These are phyloP conservation scores for Sycophila sp. DNA, from an alignment of 1,140 invertebrate genomes.

Conservation along the genomic window DNA sequence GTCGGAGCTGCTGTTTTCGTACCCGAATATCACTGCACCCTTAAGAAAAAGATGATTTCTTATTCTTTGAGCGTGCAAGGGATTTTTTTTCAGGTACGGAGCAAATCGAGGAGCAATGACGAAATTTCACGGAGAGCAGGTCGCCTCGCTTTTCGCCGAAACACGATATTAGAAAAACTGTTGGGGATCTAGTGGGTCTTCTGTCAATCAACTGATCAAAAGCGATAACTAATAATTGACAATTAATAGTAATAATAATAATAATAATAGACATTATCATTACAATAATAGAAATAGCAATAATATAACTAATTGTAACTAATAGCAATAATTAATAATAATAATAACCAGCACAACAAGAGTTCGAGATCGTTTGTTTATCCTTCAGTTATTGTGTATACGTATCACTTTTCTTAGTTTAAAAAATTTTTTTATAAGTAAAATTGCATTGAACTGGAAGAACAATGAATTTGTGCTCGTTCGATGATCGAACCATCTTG, in stretches of 20 bases:
- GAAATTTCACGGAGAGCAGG: constrained; percentile 45
- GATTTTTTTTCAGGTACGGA: too few relatives aligned
- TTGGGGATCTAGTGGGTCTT: constrained; percentile 25
- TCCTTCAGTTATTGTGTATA: too few relatives aligned
- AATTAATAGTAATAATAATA: constrained; percentile 49
- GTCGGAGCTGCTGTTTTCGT: too few relatives aligned
- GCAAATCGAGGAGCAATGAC: constrained; percentile 31
- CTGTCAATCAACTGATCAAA: constrained; percentile 46
- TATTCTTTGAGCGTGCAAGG: too few relatives aligned
- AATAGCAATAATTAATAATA: constrained; percentile 55
- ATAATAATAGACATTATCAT: constrained; percentile 44
- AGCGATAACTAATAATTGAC: constrained; percentile 57
- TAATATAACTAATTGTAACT: constrained; percentile 54
- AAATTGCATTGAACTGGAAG: constrained; percentile 1
- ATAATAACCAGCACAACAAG: constrained; percentile 47
- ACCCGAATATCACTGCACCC: too few relatives aligned
- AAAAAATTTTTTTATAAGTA: too few relatives aligned
- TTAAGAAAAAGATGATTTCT: too few relatives aligned
- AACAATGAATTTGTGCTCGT: constrained; percentile 1
- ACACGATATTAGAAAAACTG: constrained; percentile 37
- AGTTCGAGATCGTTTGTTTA: constrained; percentile 40
- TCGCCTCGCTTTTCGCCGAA: constrained; percentile 47
- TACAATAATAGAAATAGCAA: constrained; percentile 49
- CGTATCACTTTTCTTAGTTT: too few relatives aligned
- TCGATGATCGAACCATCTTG: constrained; percentile 28